phyloP scores from a whole-genome alignment of 2,888 invertebrate genomes.

The Eueremaeus valkanovi region DNA sequence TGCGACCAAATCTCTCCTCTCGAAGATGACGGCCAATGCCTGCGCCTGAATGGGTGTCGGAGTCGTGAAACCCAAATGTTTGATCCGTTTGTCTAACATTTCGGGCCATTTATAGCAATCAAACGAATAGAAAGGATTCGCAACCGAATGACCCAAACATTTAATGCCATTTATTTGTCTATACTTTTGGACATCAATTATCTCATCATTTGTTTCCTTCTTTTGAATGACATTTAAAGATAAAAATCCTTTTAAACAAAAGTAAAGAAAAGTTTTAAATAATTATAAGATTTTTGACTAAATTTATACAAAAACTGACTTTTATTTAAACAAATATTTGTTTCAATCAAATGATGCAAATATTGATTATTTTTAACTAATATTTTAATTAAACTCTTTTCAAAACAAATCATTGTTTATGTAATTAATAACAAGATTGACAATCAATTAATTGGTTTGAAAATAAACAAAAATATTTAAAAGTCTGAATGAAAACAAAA shows the following conservation, averaged over 20 bases:
- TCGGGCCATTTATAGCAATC: slow-evolving; percentile 16
- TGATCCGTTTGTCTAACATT: background rate
- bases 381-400: too few relatives aligned
- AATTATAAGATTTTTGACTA: too few relatives aligned
- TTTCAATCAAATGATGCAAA: too few relatives aligned
- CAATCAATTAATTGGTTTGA: too few relatives aligned
- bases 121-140: slow-evolving; percentile 28
- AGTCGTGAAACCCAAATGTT: slow-evolving; percentile 11
- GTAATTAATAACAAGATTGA: too few relatives aligned
- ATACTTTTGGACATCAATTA: background rate
- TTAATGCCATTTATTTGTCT: slow-evolving; percentile 18
- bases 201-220: background rate
- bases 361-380: too few relatives aligned
- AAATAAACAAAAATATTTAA: too few relatives aligned
- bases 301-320: too few relatives aligned
- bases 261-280: too few relatives aligned
- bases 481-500: too few relatives aligned
- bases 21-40: slow-evolving; percentile 26
- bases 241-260: background rate
- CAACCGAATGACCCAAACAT: slow-evolving; percentile 2
- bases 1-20: slow-evolving; percentile 53
- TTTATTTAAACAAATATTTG: too few relatives aligned
- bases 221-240: background rate
- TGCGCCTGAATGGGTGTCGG: slow-evolving; percentile 35
- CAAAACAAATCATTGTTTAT: too few relatives aligned